phyloP scores from a whole-genome alignment of 2,113 vertebrate genomes.

The Triplophysa dalaica region DNA sequence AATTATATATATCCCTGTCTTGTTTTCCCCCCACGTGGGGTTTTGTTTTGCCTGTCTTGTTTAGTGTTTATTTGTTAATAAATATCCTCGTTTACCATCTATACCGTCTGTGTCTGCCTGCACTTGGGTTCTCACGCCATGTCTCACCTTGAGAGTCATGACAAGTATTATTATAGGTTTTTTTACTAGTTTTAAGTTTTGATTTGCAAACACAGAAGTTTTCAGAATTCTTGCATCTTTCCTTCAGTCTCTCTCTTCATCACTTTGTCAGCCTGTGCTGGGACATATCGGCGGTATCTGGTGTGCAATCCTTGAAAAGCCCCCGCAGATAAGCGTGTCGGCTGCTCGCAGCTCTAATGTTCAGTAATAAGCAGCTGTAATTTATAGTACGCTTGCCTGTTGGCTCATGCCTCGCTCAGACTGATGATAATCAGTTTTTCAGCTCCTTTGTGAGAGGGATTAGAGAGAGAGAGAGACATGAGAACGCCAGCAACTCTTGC shows the following conservation, averaged over 20 bases:
- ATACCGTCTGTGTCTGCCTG: too few species aligned
- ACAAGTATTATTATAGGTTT: too few species aligned
- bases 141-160: too few species aligned
- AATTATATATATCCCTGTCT: too few species aligned
- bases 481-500: neutral
- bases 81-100: too few species aligned
- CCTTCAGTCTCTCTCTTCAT: neutral
- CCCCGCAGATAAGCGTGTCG: constrained; percentile 63
- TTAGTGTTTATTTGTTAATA: too few species aligned
- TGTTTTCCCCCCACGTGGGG: too few species aligned
- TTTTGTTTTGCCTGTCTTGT: too few species aligned
- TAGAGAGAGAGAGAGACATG: neutral
- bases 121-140: too few species aligned
- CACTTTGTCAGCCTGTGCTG: constrained; percentile 7
- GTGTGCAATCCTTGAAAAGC: constrained; percentile 57
- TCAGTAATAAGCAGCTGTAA: constrained; percentile 59
- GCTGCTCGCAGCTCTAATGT: constrained; percentile 47
- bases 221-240: neutral
- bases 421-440: constrained; percentile 62
- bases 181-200: too few species aligned
- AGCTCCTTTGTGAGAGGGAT: constrained; percentile 32
- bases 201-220: too few species aligned
- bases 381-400: constrained; percentile 56
- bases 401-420: constrained; percentile 26
- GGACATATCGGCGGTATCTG: constrained; percentile 40